Percentiles rank a stretch among this genome's conserved stretches.
Conservation (phyloP, 1,140 invertebrate species). For the Atta cephalotes region DNA sequence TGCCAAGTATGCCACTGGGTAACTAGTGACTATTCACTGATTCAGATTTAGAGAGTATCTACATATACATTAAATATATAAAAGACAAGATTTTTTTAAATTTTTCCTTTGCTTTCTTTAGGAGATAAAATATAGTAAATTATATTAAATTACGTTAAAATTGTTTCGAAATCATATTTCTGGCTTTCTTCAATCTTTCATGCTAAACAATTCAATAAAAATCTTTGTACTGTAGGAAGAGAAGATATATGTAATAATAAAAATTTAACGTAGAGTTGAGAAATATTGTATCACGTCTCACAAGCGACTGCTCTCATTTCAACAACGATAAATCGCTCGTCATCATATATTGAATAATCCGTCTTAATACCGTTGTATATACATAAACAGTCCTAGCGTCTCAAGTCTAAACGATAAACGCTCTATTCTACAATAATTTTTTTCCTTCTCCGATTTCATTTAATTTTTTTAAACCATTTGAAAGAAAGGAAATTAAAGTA, state of each 20-base stretch:
- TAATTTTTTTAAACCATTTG: neutral
- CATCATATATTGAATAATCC: too few relatives aligned
- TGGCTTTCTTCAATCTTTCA: neutral
- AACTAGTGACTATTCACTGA: too few relatives aligned
- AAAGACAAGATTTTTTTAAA: neutral
- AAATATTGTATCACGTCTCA: too few relatives aligned
- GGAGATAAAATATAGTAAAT: neutral
- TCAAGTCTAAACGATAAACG: too few relatives aligned
- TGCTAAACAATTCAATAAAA: conserved; percentile 11
- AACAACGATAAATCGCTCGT: too few relatives aligned
- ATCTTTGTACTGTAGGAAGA: neutral
- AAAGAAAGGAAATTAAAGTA: conserved; percentile 22
- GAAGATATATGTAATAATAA: too few relatives aligned
- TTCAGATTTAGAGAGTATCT: neutral
- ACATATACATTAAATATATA: neutral
- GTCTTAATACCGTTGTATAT: too few relatives aligned
- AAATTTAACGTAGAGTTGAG: too few relatives aligned
- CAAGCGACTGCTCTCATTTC: too few relatives aligned
- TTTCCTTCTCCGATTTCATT: neutral
- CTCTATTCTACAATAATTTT: neutral
- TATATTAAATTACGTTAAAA: conserved; percentile 22
- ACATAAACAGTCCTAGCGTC: too few relatives aligned
- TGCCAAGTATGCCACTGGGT: too few relatives aligned
- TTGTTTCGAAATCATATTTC: neutral
- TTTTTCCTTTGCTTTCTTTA: neutral